These are phyloP conservation scores for Laticauda laticaudata DNA, from an alignment of 2,113 vertebrate genomes.

Conservation along the genomic window DNA sequence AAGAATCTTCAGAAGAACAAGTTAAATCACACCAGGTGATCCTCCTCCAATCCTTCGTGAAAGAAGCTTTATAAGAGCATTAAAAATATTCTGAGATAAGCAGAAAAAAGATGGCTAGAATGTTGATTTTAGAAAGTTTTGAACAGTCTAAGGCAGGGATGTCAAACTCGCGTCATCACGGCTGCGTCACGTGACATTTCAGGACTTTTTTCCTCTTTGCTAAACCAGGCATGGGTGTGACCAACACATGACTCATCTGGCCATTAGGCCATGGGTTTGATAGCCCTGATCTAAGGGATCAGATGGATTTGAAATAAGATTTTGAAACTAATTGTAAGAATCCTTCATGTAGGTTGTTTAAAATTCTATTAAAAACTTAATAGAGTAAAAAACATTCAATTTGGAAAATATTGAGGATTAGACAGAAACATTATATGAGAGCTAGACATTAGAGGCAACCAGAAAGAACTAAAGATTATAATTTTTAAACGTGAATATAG, in stretches of 20 bases:
- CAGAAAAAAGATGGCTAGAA: not conserved
- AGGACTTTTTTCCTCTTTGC: too few relatives aligned
- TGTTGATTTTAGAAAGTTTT: not conserved
- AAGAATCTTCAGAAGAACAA: not conserved
- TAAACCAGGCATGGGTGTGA: too few relatives aligned
- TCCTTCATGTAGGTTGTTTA: not conserved
- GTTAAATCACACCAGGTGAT: not conserved
- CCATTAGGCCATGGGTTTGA: fast-evolving
- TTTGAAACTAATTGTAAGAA: not conserved
- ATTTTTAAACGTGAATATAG: not conserved
- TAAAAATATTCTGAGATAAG: not conserved
- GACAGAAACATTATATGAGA: not conserved
- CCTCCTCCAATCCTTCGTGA: not conserved
- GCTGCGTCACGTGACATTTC: too few relatives aligned
- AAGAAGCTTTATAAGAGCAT: not conserved
- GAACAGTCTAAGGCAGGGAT: not conserved
- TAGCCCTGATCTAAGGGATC: not conserved
- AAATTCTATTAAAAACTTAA: not conserved
- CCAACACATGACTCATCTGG: too few relatives aligned
- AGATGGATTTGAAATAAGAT: not conserved
- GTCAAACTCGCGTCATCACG: too few relatives aligned
- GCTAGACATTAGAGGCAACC: not conserved
- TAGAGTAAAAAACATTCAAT: not conserved
- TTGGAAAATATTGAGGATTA: not conserved
- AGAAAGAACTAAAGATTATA: not conserved